Evolutionary conservation across 2,888 invertebrate species (phyloP).

Genomic region (Ennomos quercinarius): DNA sequence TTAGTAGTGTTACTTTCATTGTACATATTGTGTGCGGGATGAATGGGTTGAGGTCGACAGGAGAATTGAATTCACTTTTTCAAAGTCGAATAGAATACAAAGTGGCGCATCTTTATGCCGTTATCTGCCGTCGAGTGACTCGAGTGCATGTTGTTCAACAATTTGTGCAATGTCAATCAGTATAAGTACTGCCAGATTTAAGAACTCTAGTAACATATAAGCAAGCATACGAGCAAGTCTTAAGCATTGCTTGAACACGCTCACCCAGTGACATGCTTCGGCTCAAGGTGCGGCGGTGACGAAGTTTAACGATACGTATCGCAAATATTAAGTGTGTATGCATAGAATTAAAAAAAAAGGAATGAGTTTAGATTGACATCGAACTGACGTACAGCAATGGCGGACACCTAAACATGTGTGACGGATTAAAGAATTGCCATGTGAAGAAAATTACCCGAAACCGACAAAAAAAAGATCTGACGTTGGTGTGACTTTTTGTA

Average conservation of each 20-base stretch:
- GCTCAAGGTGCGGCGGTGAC: constrained; percentile 18
- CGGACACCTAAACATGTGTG: too few species aligned
- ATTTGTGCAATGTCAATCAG: constrained; percentile 17
- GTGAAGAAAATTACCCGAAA: too few species aligned
- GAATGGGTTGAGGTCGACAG: constrained; percentile 24
- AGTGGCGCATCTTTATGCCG: constrained; percentile 18
- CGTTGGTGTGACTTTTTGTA: too few species aligned
- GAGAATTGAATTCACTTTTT: constrained; percentile 25
- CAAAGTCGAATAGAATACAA: constrained; percentile 6
- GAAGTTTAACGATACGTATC: constrained; percentile 1
- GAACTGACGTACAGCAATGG: too few species aligned
- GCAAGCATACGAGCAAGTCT: constrained; percentile 34
- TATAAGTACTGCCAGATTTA: constrained; percentile 10
- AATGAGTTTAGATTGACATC: too few species aligned
- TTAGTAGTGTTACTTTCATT: constrained; percentile 30
- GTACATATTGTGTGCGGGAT: constrained; percentile 16
- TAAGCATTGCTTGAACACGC: constrained; percentile 27
- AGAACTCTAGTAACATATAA: constrained; percentile 32
- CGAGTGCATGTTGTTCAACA: not conserved
- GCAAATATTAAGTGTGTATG: too few species aligned
- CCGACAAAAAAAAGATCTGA: too few species aligned
- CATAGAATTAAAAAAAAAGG: too few species aligned
- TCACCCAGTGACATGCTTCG: constrained; percentile 46
- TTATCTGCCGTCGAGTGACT: constrained; percentile 4
- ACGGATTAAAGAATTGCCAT: too few species aligned